These are phyloP conservation scores for Bombycilla garrulus DNA, from an alignment of 2,113 vertebrate species.

Conservation along the genomic window DNA sequence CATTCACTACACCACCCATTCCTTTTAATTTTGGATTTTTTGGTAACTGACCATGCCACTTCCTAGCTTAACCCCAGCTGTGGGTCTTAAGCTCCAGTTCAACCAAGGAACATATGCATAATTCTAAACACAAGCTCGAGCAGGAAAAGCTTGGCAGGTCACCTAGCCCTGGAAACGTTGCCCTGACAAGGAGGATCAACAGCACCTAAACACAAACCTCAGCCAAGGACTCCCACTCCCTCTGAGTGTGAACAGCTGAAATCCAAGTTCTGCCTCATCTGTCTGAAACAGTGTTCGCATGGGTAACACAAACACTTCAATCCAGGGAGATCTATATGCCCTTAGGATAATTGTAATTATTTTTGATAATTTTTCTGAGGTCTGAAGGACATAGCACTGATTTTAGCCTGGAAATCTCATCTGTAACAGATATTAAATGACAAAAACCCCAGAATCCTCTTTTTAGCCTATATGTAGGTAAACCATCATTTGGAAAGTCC, in stretches of 20 bases:
- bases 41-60: not conserved
- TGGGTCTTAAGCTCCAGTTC: not conserved
- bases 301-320: not conserved
- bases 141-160: not conserved
- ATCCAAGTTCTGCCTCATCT: not conserved
- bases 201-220: not conserved
- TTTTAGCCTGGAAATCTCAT: not conserved
- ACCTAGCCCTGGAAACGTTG: not conserved
- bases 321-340: not conserved
- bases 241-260: not conserved
- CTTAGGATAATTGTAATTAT: not conserved
- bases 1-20: not conserved
- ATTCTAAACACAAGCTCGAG: not conserved
- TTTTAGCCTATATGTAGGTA: not conserved
- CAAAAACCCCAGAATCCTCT: not conserved
- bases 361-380: not conserved
- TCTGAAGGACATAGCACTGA: not conserved
- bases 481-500: not conserved
- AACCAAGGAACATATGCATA: not conserved
- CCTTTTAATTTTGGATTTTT: not conserved
- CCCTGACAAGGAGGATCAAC: not conserved
- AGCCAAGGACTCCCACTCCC: not conserved
- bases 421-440: not conserved
- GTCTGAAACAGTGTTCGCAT: not conserved
- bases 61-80: not conserved